Percentiles rank a stretch among this genome's conserved stretches.
These are phyloP conservation scores for Pachyuromys duprasi DNA, from an alignment of 2,797 vertebrate species.

Conservation along the genomic window DNA sequence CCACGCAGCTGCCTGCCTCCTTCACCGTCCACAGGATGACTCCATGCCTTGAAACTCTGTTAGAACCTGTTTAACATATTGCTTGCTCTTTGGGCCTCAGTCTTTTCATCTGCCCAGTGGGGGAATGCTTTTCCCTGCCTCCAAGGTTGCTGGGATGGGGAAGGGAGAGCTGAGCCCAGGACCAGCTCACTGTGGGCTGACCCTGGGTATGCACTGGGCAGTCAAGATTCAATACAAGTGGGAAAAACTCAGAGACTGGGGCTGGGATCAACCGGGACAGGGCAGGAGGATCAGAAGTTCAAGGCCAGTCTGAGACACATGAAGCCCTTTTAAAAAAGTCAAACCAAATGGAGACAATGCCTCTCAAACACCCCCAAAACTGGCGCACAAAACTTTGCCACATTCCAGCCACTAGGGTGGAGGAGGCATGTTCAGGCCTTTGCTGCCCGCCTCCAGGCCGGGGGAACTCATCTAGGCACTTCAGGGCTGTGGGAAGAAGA, in stretches of 20 bases:
- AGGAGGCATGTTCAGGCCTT: not conserved
- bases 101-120: not conserved
- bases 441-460: not conserved
- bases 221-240: too few species aligned
- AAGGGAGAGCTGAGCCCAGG: fast-evolving
- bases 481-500: not conserved
- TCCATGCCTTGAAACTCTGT: not conserved
- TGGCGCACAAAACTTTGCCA: not conserved
- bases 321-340: not conserved
- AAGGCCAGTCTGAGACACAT: not conserved
- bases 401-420: not conserved
- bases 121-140: not conserved
- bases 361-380: not conserved
- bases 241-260: not conserved
- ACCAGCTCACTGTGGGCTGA: fast-evolving
- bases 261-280: not conserved
- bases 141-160: not conserved
- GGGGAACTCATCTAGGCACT: not conserved
- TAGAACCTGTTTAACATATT: not conserved
- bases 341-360: not conserved
- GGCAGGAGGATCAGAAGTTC: not conserved
- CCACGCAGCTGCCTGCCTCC: too few species aligned
- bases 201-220: not conserved
- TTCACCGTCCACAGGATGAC: not conserved
- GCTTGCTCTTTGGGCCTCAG: not conserved